Evolutionary conservation across 1,140 invertebrate species (phyloP).

Genomic region (Aethina tumida): DNA sequence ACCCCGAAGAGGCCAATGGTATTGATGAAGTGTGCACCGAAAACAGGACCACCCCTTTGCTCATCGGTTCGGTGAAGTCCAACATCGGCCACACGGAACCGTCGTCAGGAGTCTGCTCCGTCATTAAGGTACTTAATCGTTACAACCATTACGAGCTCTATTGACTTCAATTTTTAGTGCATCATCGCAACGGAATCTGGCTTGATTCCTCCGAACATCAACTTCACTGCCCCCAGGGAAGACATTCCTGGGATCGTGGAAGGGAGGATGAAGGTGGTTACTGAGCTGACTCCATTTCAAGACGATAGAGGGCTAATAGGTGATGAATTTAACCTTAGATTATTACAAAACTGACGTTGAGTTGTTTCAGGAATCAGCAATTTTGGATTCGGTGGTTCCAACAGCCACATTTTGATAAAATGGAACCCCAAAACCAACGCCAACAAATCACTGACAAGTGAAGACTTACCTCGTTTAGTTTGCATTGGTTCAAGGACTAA

Average conservation of each 20-base stretch:
- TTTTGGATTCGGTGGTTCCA: slow-evolving; percentile 52
- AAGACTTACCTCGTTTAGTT: slow-evolving; percentile 48
- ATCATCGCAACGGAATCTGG: slow-evolving; percentile 61
- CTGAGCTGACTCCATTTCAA: slow-evolving; percentile 48
- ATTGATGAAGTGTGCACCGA: slow-evolving; percentile 72
- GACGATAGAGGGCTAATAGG: slow-evolving; percentile 43
- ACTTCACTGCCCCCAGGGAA: slow-evolving; percentile 60
- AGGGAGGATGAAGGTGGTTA: slow-evolving; percentile 58
- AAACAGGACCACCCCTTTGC: slow-evolving; percentile 55
- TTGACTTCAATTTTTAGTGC: slow-evolving; percentile 19
- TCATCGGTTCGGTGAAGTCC: slow-evolving; percentile 85
- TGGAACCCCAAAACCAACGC: slow-evolving; percentile 41
- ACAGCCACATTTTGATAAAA: slow-evolving; percentile 56
- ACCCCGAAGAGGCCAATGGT: slow-evolving; percentile 79
- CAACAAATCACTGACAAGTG: slow-evolving; percentile 34
- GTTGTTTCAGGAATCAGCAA: slow-evolving; percentile 37
- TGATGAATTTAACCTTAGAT: background rate
- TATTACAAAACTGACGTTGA: no score
- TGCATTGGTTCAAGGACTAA: slow-evolving; percentile 50
- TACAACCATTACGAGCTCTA: background rate
- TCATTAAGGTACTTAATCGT: slow-evolving; percentile 60
- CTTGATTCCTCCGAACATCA: slow-evolving; percentile 67
- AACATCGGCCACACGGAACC: slow-evolving; percentile 90
- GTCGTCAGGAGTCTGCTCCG: slow-evolving; percentile 72
- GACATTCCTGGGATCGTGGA: slow-evolving; percentile 59